Evolutionary conservation across 2,113 vertebrate genomes (phyloP), one percentile per base, ranked within the genome.

Genomic region (Pithys albifrons): DNA sequence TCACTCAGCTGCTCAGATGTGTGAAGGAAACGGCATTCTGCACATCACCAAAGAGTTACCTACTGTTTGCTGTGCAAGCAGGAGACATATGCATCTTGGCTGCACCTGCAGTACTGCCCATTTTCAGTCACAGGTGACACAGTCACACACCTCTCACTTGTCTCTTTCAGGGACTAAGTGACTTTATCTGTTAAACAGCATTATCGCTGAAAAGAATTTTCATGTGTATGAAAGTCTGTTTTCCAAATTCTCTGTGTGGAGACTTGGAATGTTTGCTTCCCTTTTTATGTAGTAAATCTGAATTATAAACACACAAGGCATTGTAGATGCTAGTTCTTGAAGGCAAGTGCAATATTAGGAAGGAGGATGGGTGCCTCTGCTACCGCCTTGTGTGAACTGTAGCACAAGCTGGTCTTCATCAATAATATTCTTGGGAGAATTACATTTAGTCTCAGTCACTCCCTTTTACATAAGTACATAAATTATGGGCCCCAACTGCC

Each of bases 1-100:
- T 85, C 76, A 66, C 81, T 96, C 96, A 96, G 96, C 96, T 98
- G 97, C 94, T 94, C 70, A 88, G 61, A 74, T 19, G 54, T 66
- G 71, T 80, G 69, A 97, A 96, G 92, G 74, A 79, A 96, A 96
- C 93, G 59, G 41, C 61, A 94, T 94, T 78, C 51, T 72, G 59
- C 79, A 65, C 17, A 11, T 86, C 85, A 91, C 51, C 33, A 25
- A 45, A 41, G 70, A 64, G 49, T 61, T 70, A 62, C 31, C 61
- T 69, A 49, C 49, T 64, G 9, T 25, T 95, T 93, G 39, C 64
- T 90, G 51, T 79, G 71, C 86, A 84, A 88, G 80, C 28, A 76
- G n/a, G 62, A 87, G 48, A 39, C 27, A 14, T 48, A 14, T 64
- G 39, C 54, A 61, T 28, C 31, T 85, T 64, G 45, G 33, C 61